Base-by-base conservation (phyloP, 2,888 invertebrate genomes). In the Meteorus colon region DNA sequence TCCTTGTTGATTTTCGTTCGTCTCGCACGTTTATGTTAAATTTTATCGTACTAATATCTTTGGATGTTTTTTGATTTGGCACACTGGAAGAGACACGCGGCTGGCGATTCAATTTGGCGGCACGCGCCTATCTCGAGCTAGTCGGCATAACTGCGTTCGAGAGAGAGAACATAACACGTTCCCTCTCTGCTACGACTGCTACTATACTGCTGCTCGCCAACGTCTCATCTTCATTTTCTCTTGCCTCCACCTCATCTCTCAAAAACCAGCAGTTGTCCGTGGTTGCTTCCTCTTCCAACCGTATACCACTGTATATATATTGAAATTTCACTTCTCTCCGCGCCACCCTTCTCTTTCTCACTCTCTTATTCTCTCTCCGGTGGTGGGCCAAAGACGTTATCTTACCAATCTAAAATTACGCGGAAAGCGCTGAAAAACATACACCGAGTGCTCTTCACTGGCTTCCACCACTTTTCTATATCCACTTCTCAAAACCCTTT, bases 391-490 rank as follows among this genome's bases (percentile, higher is more conserved):
- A 81, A 81, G 81, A 80, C 83, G 85, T 87, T 89, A 88, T 89
- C 89, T 88, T 83, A 81, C 84, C 84, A 84, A 88, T 89, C 88
- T 89, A 88, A 88, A 89, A 87, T 88, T 88, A 89, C 85, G 84
- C 83, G 81, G 80, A 86, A 85, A 85, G 83, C 85, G 84, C 82
- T 83, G 84, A 83, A 82, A 80, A 79, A 74, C 74, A 84, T 55
- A 55, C 84, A 78, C 78, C 78, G 81, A 77, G 79, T 78, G 74
- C 74, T 73, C 77, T 69, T 70, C 63, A 65, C 75, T 34, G 75
- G 70, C 69, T 45, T 63, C 69, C 77, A 31, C 51, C 60, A 63
- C 68, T 72, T 63, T 34, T 45, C 55, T 70, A 45, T 65, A 45
- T 63, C 29, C n/a, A 48, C 41, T 29, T 60, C 27, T 51, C 16